Conservation (phyloP, 2,113 vertebrate genomes). For the Strix uralensis region DNA sequence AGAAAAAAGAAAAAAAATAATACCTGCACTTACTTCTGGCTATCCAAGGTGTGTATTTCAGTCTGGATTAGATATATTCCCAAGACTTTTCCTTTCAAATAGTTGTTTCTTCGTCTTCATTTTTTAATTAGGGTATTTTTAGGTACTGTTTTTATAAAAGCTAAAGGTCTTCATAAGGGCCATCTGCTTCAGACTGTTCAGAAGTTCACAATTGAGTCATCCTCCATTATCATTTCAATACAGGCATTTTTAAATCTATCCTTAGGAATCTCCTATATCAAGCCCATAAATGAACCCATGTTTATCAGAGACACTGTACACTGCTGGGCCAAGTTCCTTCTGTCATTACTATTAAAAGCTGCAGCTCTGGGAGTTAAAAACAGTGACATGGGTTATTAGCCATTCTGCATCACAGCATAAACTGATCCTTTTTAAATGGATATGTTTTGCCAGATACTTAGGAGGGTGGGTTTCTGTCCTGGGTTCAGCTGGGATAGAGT, state of each 20-base stretch:
- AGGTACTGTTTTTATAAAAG: not conserved
- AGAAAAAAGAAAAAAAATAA: too few relatives aligned
- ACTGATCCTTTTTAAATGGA: not conserved
- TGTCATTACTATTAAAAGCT: not conserved
- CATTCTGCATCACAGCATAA: not conserved
- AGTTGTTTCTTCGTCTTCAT: not conserved
- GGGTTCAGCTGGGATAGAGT: too few relatives aligned
- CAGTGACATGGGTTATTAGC: not conserved
- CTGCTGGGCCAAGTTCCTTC: not conserved
- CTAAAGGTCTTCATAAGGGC: not conserved
- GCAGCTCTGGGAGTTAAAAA: not conserved
- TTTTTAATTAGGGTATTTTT: not conserved
- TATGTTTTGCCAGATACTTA: not conserved
- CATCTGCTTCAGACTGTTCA: not conserved
- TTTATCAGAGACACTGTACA: not conserved
- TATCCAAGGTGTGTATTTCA: not conserved
- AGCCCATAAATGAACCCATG: not conserved
- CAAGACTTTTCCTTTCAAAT: not conserved
- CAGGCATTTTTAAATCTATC: not conserved
- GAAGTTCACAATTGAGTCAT: not conserved
- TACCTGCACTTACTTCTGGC: not conserved
- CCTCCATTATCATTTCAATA: not conserved
- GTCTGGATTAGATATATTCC: not conserved
- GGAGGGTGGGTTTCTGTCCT: not conserved
- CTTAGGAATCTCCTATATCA: not conserved